Percentiles rank a stretch among this genome's conserved stretches.
These are phyloP conservation scores for Ascaphus truei DNA, from an alignment of 2,113 vertebrate genomes.

Conservation along the genomic window DNA sequence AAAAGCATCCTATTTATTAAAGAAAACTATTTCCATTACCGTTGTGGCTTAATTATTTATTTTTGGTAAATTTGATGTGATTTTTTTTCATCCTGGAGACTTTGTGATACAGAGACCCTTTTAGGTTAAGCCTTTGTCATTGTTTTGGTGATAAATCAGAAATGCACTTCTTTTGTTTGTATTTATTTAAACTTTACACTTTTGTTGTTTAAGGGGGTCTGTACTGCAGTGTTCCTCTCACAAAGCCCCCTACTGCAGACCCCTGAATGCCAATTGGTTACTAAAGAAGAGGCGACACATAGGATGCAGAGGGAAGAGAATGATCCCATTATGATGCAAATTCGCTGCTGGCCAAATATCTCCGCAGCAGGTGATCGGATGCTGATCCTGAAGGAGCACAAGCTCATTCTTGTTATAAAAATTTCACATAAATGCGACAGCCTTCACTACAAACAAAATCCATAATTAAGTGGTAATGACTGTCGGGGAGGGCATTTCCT, in stretches of 20 bases:
- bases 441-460: slow-evolving; percentile 10
- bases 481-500: slow-evolving; percentile 10
- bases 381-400: not conserved
- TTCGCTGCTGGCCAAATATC: slow-evolving; percentile 3
- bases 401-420: slow-evolving; percentile 3
- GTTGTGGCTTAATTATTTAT: no score
- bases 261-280: slow-evolving; percentile 4
- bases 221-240: not conserved
- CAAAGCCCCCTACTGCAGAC: not conserved
- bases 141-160: not conserved
- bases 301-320: not conserved
- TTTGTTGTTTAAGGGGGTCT: not conserved
- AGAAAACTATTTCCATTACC: no score
- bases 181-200: not conserved
- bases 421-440: slow-evolving; percentile 12
- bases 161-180: not conserved
- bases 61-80: no score
- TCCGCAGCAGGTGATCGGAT: slow-evolving; percentile 28
- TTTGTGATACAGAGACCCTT: not conserved
- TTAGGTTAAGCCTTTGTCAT: not conserved
- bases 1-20: no score
- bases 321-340: slow-evolving; percentile 29
- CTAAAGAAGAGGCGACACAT: not conserved
- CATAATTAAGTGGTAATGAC: slow-evolving; percentile 33
- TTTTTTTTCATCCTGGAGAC: no score